Evolutionary conservation across 2,888 invertebrate genomes (phyloP).

Genomic region (Cephus rjabovi): DNA sequence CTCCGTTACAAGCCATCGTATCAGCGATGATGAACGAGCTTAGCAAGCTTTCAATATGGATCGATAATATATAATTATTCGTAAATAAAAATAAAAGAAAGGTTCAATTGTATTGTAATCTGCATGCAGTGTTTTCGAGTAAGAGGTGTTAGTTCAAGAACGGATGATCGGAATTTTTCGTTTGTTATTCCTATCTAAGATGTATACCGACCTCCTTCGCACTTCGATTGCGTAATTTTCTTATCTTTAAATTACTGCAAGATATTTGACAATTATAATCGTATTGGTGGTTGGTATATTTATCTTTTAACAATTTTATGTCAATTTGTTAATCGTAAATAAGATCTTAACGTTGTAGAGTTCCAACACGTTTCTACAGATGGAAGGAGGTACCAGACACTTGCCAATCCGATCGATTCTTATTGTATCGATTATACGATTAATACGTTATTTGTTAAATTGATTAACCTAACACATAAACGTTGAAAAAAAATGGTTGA

Average conservation of each 20-base stretch:
- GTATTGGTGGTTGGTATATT: not conserved
- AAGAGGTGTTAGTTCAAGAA: not conserved
- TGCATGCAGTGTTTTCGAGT: not conserved
- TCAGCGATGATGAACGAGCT: not conserved
- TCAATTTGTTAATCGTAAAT: not conserved
- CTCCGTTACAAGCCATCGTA: not conserved
- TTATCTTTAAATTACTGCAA: not conserved
- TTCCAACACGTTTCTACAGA: not conserved
- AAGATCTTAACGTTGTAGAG: not conserved
- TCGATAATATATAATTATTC: not conserved
- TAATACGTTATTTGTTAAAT: constrained; percentile 17
- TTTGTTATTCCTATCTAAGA: not conserved
- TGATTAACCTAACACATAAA: constrained; percentile 53
- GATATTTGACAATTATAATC: not conserved
- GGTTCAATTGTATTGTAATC: not conserved
- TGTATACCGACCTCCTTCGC: not conserved
- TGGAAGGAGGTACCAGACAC: not conserved
- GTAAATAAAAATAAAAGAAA: not conserved
- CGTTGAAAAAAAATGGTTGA: constrained; percentile 54
- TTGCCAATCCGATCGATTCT: not conserved
- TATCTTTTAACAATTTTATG: not conserved
- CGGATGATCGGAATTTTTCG: not conserved
- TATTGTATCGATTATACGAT: not conserved
- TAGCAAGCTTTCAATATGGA: not conserved
- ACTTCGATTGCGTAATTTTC: not conserved